Percentiles rank a stretch among this genome's conserved stretches.
Conservation (phyloP, 2,888 invertebrate species). For the Mystacides longicornis region DNA sequence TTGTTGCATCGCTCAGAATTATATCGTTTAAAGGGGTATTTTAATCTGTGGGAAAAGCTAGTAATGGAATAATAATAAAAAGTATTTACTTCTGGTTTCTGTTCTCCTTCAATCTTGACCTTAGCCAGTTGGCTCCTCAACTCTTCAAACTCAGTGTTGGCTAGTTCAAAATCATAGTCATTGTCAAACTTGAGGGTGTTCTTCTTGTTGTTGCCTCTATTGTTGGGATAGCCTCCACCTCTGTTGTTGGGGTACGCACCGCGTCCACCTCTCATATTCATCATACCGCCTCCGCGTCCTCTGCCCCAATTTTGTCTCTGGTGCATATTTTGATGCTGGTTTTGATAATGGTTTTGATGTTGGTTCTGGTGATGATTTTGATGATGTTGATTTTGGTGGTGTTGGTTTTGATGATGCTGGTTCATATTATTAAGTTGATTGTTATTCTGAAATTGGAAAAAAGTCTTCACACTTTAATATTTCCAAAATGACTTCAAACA, state of each 20-base stretch:
- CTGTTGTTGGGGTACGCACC: conserved; percentile 42
- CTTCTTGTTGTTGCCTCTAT: conserved; percentile 42
- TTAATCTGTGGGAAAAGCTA: conserved; percentile 2
- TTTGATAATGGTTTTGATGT: conserved; percentile 31
- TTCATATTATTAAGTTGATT: conserved; percentile 20
- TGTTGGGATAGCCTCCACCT: conserved; percentile 34
- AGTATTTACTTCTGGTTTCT: conserved; percentile 46
- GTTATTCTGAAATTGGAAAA: conserved; percentile 8
- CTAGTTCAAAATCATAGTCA: conserved; percentile 98
- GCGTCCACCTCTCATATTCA: conserved; percentile 36
- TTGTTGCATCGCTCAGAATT: no score
- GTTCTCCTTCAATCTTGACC: conserved; percentile 62
- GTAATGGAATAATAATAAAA: background rate
- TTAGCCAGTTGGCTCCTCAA: conserved; percentile 79
- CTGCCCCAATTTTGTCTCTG: conserved; percentile 36
- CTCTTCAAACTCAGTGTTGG: conserved; percentile 95
- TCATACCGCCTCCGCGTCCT: conserved; percentile 45
- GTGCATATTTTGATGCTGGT: conserved; percentile 32
- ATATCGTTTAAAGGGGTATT: no score
- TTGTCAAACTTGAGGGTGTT: conserved; percentile 86
- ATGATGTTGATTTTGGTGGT: conserved; percentile 33
- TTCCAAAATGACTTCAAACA: background rate
- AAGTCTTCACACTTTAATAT: background rate
- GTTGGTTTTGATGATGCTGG: conserved; percentile 32
- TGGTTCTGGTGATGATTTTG: conserved; percentile 34